Percentiles rank a stretch among this genome's conserved stretches.
phyloP scores from a whole-genome alignment of 1,140 invertebrate species.

The Venturia canescens region DNA sequence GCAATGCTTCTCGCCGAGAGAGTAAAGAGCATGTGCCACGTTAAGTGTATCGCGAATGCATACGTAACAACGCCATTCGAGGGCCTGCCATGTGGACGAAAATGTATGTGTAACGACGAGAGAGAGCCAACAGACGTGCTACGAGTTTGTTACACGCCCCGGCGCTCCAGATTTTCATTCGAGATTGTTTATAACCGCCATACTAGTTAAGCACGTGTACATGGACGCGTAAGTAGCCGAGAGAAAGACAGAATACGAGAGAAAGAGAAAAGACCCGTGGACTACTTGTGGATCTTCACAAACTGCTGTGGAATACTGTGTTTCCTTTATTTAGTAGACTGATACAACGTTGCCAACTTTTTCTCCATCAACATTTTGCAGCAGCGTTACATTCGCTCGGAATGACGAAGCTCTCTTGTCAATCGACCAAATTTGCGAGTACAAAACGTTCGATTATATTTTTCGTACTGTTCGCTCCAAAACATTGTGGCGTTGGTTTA shows the following conservation, averaged over 20 bases:
- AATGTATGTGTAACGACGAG: conserved; percentile 24
- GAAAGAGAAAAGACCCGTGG: conserved; percentile 66
- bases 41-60: not conserved
- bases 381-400: too few relatives aligned
- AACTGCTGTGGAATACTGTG: conserved; percentile 5
- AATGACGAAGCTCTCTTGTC: too few relatives aligned
- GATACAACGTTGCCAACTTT: not conserved
- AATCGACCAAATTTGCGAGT: too few relatives aligned
- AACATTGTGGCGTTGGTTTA: too few relatives aligned
- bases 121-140: conserved; percentile 18
- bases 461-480: too few relatives aligned
- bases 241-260: not conserved
- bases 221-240: not conserved
- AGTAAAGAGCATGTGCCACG: conserved; percentile 1
- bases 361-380: not conserved
- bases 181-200: conserved; percentile 71
- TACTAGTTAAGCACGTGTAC: conserved; percentile 56
- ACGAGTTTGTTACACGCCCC: conserved; percentile 60
- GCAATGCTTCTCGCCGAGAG: not conserved
- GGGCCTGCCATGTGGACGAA: not conserved
- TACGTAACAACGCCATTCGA: conserved; percentile 6
- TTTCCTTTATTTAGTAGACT: not conserved
- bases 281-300: conserved; percentile 68
- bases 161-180: conserved; percentile 72
- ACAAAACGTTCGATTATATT: too few relatives aligned